Percentiles rank a stretch among this genome's conserved stretches.
Conservation (phyloP, 1,140 invertebrate species). For the Wiebesia pumilae region DNA sequence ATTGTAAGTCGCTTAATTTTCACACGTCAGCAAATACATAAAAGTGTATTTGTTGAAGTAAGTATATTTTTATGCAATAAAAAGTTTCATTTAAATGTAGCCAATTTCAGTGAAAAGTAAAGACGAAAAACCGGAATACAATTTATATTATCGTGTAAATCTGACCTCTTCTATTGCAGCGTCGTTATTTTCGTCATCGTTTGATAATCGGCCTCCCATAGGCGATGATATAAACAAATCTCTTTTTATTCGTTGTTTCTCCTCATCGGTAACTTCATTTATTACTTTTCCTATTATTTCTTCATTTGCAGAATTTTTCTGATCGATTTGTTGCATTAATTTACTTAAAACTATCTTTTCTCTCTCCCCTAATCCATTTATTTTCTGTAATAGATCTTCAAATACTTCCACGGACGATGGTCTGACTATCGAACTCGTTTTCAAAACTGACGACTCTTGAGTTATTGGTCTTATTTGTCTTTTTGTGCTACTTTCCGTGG, state of each 20-base stretch:
- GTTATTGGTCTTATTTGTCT: background rate
- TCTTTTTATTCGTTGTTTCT: constrained; percentile 57
- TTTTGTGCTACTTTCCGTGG: background rate
- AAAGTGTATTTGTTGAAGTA: no score
- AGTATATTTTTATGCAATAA: no score
- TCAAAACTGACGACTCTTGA: background rate
- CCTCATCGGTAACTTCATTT: constrained; percentile 55
- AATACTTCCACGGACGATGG: constrained; percentile 77
- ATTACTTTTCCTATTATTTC: constrained; percentile 55
- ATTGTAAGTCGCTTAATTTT: no score
- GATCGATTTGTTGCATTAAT: constrained; percentile 70
- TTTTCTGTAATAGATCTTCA: constrained; percentile 76
- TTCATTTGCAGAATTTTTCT: constrained; percentile 50
- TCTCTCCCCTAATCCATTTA: constrained; percentile 76
- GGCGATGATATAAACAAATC: constrained; percentile 69
- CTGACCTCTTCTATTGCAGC: constrained; percentile 78
- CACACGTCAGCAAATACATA: no score
- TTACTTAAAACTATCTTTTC: constrained; percentile 75
- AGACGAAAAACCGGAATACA: background rate
- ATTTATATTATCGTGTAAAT: background rate
- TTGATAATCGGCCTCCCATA: constrained; percentile 72
- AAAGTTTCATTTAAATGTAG: background rate
- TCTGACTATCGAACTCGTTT: background rate
- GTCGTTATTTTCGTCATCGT: constrained; percentile 78
- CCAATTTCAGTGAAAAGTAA: background rate